These are phyloP conservation scores for Hanleya hanleyi DNA, from an alignment of 2,888 invertebrate species.

Conservation along the genomic window DNA sequence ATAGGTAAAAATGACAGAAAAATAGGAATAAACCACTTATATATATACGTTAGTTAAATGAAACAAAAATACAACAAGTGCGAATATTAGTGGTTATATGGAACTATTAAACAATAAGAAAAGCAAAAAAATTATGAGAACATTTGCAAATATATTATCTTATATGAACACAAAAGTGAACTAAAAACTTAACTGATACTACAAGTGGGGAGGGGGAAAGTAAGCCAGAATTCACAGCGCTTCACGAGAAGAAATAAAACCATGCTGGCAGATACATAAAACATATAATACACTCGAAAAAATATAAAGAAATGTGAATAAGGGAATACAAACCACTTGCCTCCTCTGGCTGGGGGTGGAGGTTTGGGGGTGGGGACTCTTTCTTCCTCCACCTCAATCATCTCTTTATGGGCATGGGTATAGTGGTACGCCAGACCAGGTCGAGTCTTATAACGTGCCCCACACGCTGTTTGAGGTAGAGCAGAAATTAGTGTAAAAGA, in stretches of 20 bases:
- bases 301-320: neutral
- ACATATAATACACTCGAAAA: neutral
- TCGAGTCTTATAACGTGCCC: slow-evolving; percentile 96
- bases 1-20: no score
- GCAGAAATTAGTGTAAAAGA: neutral
- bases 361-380: slow-evolving; percentile 49
- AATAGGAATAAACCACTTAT: no score
- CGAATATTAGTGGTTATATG: no score
- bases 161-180: no score
- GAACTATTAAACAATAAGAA: no score
- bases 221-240: neutral
- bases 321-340: slow-evolving; percentile 21
- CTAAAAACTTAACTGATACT: no score
- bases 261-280: neutral
- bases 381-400: slow-evolving; percentile 55
- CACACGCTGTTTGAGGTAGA: slow-evolving; percentile 84
- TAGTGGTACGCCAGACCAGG: slow-evolving; percentile 97
- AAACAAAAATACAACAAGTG: no score
- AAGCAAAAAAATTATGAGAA: no score
- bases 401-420: slow-evolving; percentile 84
- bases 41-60: no score
- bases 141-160: no score
- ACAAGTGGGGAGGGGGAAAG: no score
- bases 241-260: no score
- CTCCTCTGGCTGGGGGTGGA: slow-evolving; percentile 41